Evolutionary conservation across 2,797 vertebrate species (phyloP).

Genomic region (Muscicapa striata): DNA sequence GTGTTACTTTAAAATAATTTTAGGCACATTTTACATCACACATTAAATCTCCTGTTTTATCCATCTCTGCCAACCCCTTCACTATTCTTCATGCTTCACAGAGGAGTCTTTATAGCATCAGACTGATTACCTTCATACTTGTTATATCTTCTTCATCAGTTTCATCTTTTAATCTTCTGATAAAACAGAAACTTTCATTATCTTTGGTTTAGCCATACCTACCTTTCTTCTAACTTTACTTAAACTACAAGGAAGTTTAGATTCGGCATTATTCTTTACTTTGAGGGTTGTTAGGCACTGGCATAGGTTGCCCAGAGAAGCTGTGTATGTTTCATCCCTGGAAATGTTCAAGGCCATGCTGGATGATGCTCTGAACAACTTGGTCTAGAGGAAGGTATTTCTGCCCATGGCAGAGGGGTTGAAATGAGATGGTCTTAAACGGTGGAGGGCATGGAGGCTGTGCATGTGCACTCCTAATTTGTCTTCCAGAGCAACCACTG

Average conservation of each 20-base stretch:
- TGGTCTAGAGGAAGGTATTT: not conserved
- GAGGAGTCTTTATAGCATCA: not conserved
- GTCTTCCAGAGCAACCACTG: not conserved
- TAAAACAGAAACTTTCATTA: not conserved
- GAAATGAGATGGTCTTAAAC: not conserved
- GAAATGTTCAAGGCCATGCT: not conserved
- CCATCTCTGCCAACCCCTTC: not conserved
- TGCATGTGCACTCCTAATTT: not conserved
- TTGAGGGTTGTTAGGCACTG: not conserved
- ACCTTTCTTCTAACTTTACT: not conserved
- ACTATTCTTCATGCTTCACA: not conserved
- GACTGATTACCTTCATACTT: not conserved
- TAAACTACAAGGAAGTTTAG: not conserved
- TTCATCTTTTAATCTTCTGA: not conserved
- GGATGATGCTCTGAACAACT: not conserved
- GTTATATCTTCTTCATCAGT: not conserved
- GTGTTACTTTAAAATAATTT: conserved; percentile 27
- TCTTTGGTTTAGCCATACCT: not conserved
- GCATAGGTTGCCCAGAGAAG: not conserved
- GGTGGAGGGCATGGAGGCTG: not conserved
- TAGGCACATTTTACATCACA: not conserved
- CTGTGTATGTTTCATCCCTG: not conserved
- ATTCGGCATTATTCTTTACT: not conserved
- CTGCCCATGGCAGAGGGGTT: not conserved
- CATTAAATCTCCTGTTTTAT: not conserved